Percentiles rank a stretch among this genome's conserved stretches.
Conservation (phyloP, 1,140 invertebrate species). For the Orius insidiosus region DNA sequence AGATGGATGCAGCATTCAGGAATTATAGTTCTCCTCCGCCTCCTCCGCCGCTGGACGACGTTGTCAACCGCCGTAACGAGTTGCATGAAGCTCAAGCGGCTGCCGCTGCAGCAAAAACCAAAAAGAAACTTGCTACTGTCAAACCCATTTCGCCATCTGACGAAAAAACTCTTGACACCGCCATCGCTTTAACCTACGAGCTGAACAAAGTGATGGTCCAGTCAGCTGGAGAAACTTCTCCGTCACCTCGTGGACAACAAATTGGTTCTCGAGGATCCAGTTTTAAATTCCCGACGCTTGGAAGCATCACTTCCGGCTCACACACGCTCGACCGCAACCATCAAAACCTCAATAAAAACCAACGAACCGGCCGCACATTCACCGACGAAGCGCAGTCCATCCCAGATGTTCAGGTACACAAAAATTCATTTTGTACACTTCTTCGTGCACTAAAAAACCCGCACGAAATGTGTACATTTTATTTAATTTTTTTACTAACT, state of each 20-base stretch:
- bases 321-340: too few species aligned
- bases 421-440: slow-evolving; percentile 17
- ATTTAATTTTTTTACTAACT: slow-evolving; percentile 13
- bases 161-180: slow-evolving; percentile 79
- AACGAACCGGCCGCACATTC: slow-evolving; percentile 72
- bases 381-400: slow-evolving; percentile 78
- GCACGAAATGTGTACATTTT: background rate
- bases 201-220: slow-evolving; percentile 80
- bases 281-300: background rate
- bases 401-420: slow-evolving; percentile 66
- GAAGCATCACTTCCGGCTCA: slow-evolving; percentile 4
- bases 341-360: too few species aligned
- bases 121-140: slow-evolving; percentile 58
- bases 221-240: too few species aligned
- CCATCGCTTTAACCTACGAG: slow-evolving; percentile 86
- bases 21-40: slow-evolving; percentile 34
- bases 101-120: too few species aligned
- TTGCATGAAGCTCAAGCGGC: slow-evolving; percentile 37
- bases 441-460: slow-evolving; percentile 8
- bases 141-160: slow-evolving; percentile 90
- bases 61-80: slow-evolving; percentile 51
- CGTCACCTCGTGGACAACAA: too few species aligned
- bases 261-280: too few species aligned
- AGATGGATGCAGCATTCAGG: slow-evolving; percentile 88
- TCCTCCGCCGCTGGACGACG: slow-evolving; percentile 38